Evolutionary conservation across 2,113 vertebrate genomes (phyloP), one percentile per base, ranked within the genome.

Genomic region (Hippocampus comes): DNA sequence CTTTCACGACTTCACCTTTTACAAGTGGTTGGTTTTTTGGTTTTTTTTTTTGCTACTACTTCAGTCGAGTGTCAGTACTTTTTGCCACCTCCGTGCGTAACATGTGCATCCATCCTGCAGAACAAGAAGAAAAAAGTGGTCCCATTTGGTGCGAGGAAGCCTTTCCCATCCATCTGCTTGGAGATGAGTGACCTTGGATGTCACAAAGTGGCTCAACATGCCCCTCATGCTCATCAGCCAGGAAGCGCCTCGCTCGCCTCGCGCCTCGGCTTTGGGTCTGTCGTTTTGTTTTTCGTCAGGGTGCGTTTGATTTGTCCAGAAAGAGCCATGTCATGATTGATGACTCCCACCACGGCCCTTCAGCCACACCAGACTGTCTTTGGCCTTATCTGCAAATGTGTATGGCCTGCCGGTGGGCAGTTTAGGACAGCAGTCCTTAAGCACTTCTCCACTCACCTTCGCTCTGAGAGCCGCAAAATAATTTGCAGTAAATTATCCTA

Each of bases 301-400:
- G 89, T 86, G 84, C 87, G 88, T 87, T 83, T 90, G 86, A 91
- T 91, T 91, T 89, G 88, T 89, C 89, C 80, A 73, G 82, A 88
- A 87, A 88, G 88, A 89, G 84, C 75, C 77, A 71, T 69, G 72
- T 11, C 15, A 76, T 92, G 91, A 92, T 89, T 86, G 90, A 93
- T 89, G 88, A 90, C 77, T 87, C 74, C 74, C 74, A 68, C 70
- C 66, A 78, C 69, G 60, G 81, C 86, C 90, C 88, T 89, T 78
- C 81, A 78, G 78, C 81, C 80, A 78, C 76, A 68, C 87, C 88
- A 88, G 90, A 89, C 88, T 18, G 59, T 27, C 27, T 61, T 6
- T 1, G 27, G 27, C 59, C 8, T 34, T 61, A 61, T 34, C 25
- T 30, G 27, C 57, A 60, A 30, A 30, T 60, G 57, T 25, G 25